These are phyloP conservation scores for Limenitis camilla DNA, from an alignment of 2,888 invertebrate genomes.

Conservation along the genomic window DNA sequence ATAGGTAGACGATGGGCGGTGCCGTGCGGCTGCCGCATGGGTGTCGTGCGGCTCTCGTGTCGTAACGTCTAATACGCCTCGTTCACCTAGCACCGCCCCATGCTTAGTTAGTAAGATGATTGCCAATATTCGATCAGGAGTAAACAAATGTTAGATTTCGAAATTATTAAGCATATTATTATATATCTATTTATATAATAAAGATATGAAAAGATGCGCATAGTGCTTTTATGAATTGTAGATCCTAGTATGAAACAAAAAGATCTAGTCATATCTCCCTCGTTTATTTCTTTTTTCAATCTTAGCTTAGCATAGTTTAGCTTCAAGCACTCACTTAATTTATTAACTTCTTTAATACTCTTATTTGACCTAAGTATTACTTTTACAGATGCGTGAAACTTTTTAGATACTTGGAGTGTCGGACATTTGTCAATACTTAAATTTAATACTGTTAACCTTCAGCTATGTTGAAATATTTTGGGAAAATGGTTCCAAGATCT, in stretches of 20 bases:
- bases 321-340: conserved; percentile 60
- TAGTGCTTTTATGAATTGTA: conserved; percentile 73
- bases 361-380: conserved; percentile 13
- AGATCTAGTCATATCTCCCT: conserved; percentile 73
- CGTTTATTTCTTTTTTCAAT: conserved; percentile 65
- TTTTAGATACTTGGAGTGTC: conserved; percentile 16
- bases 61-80: conserved; percentile 11
- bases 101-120: conserved; percentile 64
- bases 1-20: conserved; percentile 43
- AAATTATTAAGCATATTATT: conserved; percentile 68
- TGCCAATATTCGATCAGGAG: conserved; percentile 71
- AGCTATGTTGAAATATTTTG: conserved; percentile 26
- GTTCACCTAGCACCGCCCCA: conserved; percentile 42
- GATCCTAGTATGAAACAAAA: conserved; percentile 68
- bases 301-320: conserved; percentile 72
- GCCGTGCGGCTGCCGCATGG: background rate
- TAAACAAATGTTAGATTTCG: conserved; percentile 64
- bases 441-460: conserved; percentile 4
- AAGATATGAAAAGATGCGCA: conserved; percentile 71
- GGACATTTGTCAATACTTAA: conserved; percentile 3
- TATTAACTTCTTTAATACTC: conserved; percentile 19
- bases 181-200: conserved; percentile 70
- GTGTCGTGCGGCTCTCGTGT: conserved; percentile 12
- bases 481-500: conserved; percentile 11
- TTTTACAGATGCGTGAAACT: conserved; percentile 4